Percentiles rank a stretch among this genome's conserved stretches.
These are phyloP conservation scores for Chydorus sphaericus DNA, from an alignment of 2,888 invertebrate genomes.

Conservation along the genomic window DNA sequence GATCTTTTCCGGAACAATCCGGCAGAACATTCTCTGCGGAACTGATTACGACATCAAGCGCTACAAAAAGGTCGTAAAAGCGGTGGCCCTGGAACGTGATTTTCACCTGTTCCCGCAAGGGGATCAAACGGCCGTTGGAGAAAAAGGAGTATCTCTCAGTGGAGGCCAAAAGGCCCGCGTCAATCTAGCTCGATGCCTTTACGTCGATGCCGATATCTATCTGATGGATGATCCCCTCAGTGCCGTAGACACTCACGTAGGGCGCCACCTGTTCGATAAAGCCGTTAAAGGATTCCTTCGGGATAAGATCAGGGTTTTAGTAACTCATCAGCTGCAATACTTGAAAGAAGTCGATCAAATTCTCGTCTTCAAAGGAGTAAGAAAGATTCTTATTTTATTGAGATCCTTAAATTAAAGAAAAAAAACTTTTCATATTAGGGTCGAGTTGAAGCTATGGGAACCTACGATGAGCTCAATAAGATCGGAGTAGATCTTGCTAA, in stretches of 20 bases:
- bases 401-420: neutral
- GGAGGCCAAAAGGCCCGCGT: conserved; percentile 40
- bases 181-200: conserved; percentile 33
- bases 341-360: conserved; percentile 50
- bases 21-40: conserved; percentile 88
- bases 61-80: conserved; percentile 26
- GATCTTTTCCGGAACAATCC: conserved; percentile 58
- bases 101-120: conserved; percentile 32
- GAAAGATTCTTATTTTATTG: too few species aligned
- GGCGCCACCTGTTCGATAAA: conserved; percentile 33
- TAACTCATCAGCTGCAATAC: conserved; percentile 71
- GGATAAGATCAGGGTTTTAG: conserved; percentile 31
- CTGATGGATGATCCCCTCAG: conserved; percentile 36
- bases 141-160: conserved; percentile 36
- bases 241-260: conserved; percentile 35
- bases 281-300: conserved; percentile 28
- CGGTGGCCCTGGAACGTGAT: conserved; percentile 32
- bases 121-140: conserved; percentile 37
- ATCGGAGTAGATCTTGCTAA: conserved; percentile 62
- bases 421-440: conserved; percentile 27
- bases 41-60: conserved; percentile 35
- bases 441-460: conserved; percentile 35
- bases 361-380: conserved; percentile 45
- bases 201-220: conserved; percentile 34
- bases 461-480: conserved; percentile 52